Base-by-base conservation (phyloP, 2,888 invertebrate species). In the Drosophila longiperda region DNA sequence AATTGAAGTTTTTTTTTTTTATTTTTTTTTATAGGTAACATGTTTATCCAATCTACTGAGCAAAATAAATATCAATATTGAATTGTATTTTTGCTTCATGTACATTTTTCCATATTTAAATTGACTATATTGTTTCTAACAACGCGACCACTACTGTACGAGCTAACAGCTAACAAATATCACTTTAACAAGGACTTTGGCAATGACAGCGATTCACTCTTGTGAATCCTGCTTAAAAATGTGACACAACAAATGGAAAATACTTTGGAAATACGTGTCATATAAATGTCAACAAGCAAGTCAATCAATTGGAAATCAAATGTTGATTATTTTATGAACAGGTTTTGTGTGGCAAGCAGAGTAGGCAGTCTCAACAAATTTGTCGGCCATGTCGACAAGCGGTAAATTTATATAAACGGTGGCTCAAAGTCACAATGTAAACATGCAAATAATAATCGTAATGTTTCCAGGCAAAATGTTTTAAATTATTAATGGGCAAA, bases 401-500 rank as follows among this genome's bases (percentile, higher is more conserved):
- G 64, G 66, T 61, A 75, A 75, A 71, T 6, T 1, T 71, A 20
- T 34, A 34, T 15, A 23, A 36, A 36, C 23, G 3, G 9, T 17
- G 34, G 23, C 53, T 11, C 23, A 65, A 80, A 69, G 59, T 57
- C 48, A 20, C 60, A 57, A 79, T 64, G 76, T 70, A 71, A 80
- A 80, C 63, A 77, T 62, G 59, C 62, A 62, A 78, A 80, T 80
- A 64, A 77, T 78, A 61, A 66, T 66, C 61, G 50, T 49, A 57
- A 66, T 62, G 61, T 54, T 40, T n/a, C 29, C 15, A 26, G 11
- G 5, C 11, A 20, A 45, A 58, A 34, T 26, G 54, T 48, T 42
- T 49, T 26, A 23, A 67, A 78, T 73, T 82, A 79, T 79, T 79
- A 70, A 90, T 85, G 83, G 71, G 33, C 61, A 90, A 85, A 88